phyloP scores from a whole-genome alignment of 2,888 invertebrate species.

The Heliconius hortense region DNA sequence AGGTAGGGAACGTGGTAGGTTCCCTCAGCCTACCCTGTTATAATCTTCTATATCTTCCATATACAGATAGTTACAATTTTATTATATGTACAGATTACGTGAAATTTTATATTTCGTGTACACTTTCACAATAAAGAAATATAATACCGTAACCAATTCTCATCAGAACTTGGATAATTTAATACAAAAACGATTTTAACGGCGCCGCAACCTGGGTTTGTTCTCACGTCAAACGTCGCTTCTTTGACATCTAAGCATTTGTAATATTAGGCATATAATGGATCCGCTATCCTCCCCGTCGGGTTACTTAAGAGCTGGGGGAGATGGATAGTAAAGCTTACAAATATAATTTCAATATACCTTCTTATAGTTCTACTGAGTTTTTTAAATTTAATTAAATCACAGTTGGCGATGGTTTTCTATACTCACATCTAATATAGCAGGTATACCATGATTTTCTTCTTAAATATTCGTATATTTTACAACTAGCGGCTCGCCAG shows the following conservation, averaged over 20 bases:
- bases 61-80: too few relatives aligned
- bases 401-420: not conserved
- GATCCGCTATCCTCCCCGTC: constrained; percentile 65
- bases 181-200: constrained; percentile 40
- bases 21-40: too few relatives aligned
- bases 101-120: not conserved
- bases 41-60: too few relatives aligned
- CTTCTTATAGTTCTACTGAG: not conserved
- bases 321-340: constrained; percentile 44
- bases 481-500: too few relatives aligned
- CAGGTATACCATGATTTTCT: too few relatives aligned
- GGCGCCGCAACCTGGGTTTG: constrained; percentile 57
- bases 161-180: not conserved
- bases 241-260: constrained; percentile 75
- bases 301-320: constrained; percentile 59
- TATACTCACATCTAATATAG: not conserved
- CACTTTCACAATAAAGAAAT: not conserved
- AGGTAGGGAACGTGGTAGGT: too few relatives aligned
- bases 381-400: not conserved
- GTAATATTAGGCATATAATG: constrained; percentile 69
- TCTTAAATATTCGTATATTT: too few relatives aligned
- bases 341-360: constrained; percentile 11
- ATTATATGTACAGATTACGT: too few relatives aligned
- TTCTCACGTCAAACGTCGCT: constrained; percentile 76
- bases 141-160: constrained; percentile 5